These are phyloP conservation scores for Osmerus mordax DNA, from an alignment of 2,113 vertebrate species.

Conservation along the genomic window DNA sequence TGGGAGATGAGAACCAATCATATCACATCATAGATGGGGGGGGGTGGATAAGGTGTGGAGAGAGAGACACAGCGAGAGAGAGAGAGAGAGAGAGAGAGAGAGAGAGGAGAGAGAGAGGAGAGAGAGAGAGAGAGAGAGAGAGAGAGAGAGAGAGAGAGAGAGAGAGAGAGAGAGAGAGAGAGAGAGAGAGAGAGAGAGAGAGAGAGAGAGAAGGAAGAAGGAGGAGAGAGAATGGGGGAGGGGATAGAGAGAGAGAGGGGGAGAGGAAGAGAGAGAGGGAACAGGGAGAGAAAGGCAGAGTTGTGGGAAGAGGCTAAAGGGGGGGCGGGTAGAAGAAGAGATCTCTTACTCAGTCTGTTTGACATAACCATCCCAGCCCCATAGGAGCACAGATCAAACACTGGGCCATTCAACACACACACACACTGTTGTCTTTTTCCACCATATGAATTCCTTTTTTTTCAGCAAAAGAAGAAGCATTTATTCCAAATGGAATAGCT, in stretches of 20 bases:
- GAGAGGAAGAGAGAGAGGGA: neutral
- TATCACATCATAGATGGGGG: neutral
- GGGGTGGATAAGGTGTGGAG: conserved; percentile 15
- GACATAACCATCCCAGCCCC: conserved; percentile 45
- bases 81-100: conserved; percentile 33
- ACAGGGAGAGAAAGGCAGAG: neutral
- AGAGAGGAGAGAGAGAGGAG: too few species aligned
- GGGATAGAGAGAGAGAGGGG: neutral
- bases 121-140: too few species aligned
- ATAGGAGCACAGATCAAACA: conserved; percentile 57
- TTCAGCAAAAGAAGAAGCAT: conserved; percentile 63
- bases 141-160: too few species aligned
- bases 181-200: too few species aligned
- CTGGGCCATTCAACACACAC: conserved; percentile 21
- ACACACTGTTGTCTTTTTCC: conserved; percentile 62
- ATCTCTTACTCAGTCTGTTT: conserved; percentile 58
- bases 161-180: too few species aligned
- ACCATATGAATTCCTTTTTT: conserved; percentile 41
- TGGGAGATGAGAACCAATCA: conserved; percentile 5
- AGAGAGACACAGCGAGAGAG: conserved; percentile 32
- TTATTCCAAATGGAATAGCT: conserved; percentile 66
- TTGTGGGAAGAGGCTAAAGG: neutral
- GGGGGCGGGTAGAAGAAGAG: conserved; percentile 23
- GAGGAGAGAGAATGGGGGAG: too few species aligned
- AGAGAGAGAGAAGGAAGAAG: too few species aligned